Percentiles rank a stretch among this genome's conserved stretches.
Evolutionary conservation across 2,113 vertebrate species (phyloP).

Genomic region (Festucalex cinctus): DNA sequence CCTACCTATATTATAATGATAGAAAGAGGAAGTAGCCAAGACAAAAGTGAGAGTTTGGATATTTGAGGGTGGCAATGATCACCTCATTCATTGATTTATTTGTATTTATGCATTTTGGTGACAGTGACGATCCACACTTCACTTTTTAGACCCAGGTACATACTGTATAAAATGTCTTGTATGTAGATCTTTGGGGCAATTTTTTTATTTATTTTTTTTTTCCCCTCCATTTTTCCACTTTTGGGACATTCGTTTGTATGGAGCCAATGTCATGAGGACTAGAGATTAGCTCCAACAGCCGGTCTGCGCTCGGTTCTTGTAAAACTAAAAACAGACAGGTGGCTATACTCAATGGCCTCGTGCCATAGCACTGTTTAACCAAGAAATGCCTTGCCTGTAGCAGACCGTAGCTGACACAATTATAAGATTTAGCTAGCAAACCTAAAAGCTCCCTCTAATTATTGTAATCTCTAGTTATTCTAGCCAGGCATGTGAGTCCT

Average conservation of each 20-base stretch:
- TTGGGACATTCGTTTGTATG: neutral
- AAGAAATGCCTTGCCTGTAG: constrained; percentile 45
- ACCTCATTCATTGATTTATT: too few species aligned
- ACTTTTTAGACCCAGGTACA: too few species aligned
- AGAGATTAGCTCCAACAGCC: constrained; percentile 30
- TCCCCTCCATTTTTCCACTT: neutral
- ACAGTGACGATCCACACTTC: too few species aligned
- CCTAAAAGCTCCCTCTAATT: neutral
- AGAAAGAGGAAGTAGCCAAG: too few species aligned
- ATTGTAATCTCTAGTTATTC: constrained; percentile 28
- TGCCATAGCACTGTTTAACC: constrained; percentile 32
- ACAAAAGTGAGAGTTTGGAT: too few species aligned
- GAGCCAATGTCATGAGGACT: constrained; percentile 8
- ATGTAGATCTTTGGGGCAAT: neutral
- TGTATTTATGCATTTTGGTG: too few species aligned
- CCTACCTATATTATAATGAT: too few species aligned
- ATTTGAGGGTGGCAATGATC: too few species aligned
- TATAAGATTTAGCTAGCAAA: neutral
- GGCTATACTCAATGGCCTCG: constrained; percentile 49
- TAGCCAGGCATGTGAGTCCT: constrained; percentile 23
- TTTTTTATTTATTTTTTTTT: too few species aligned
- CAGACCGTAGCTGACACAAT: neutral
- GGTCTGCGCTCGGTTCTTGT: constrained; percentile 40
- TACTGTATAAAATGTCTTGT: too few species aligned
- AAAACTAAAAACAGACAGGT: constrained; percentile 61